A percentile compares a stretch with the other conserved stretches of the same genome.
phyloP scores from a whole-genome alignment of 2,113 vertebrate species.

The Pseudorhombus dupliciocellatus region DNA sequence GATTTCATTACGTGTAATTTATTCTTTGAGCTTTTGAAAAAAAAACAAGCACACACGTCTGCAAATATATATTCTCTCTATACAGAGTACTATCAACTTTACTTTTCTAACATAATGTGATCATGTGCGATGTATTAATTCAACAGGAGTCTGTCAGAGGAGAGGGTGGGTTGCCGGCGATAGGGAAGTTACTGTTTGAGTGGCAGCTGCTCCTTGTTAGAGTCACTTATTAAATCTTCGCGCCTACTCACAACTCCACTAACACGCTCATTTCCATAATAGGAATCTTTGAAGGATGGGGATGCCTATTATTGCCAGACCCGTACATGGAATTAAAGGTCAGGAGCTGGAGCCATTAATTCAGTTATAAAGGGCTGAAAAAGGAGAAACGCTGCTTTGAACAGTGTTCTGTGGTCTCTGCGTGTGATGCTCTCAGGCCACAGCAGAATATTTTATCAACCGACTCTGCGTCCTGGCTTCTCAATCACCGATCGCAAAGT shows the following conservation, averaged over 20 bases:
- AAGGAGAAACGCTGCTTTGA: slow-evolving; percentile 21
- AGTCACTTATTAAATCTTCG: slow-evolving; percentile 60
- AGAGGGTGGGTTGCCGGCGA: slow-evolving; percentile 3
- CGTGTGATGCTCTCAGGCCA: slow-evolving; percentile 20
- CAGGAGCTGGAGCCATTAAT: slow-evolving; percentile 43
- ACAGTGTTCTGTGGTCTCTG: slow-evolving; percentile 42
- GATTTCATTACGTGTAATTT: too few relatives aligned
- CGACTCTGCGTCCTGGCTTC: slow-evolving; percentile 13
- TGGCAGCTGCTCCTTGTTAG: slow-evolving; percentile 65
- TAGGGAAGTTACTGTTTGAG: slow-evolving; percentile 38
- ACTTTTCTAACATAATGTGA: neutral
- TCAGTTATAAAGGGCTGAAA: slow-evolving; percentile 26
- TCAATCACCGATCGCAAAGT: slow-evolving; percentile 42
- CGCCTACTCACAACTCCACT: slow-evolving; percentile 40
- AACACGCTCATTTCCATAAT: slow-evolving; percentile 67
- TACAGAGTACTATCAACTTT: neutral
- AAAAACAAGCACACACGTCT: too few relatives aligned
- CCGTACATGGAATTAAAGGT: slow-evolving; percentile 61
- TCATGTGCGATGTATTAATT: slow-evolving; percentile 9
- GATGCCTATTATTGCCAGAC: slow-evolving; percentile 42
- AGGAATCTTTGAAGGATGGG: slow-evolving; percentile 51
- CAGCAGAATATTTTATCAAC: slow-evolving; percentile 63
- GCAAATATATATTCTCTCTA: neutral
- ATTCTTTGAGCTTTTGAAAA: too few relatives aligned
- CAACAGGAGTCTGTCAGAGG: neutral